Evolutionary conservation across 2,888 invertebrate species (phyloP), one percentile per base, ranked within the genome.

Genomic region (Drosophila birchii): DNA sequence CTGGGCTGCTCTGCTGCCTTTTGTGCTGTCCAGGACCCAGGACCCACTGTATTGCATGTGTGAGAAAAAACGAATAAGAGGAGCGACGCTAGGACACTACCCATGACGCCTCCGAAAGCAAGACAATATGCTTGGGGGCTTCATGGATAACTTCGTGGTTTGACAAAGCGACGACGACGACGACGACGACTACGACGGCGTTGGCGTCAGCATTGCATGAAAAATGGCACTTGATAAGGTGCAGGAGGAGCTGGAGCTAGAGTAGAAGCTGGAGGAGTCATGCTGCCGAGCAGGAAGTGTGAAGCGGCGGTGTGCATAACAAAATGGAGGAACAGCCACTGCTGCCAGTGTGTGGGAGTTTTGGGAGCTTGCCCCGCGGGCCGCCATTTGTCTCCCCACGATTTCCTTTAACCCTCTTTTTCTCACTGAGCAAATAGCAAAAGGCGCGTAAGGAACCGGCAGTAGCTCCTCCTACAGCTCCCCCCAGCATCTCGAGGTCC

Each of bases 191-290:
- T n/a, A n/a, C n/a, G n/a, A 36, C 47, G 54, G 54, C 51, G 55
- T 66, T 74, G 74, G 64, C 73, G 74, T 75, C 75, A 59, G 78
- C 75, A 72, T 82, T 87, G 84, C 86, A 88, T 85, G 86, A 88
- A 86, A 85, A 85, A 85, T 88, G 88, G 79, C 84, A 88, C 84
- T 85, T 85, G 88, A 85, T 88, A 88, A 86, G 81, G 58, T 69
- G 57, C 38, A 68, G 26, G 53, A 29, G 61, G 58, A 51, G 18
- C 18, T 5, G 47, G 32, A n/a, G 6, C n/a, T 18, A 41, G 23
- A 9, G 47, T 2, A 18, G 38, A 5, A 9, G 20, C 32, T 51
- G 34, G 34, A 45, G 51, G 63, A 49, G 60, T 80, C 87, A 76
- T 78, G 64, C 82, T 81, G 85, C 72, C 85, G 85, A 83, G 78